Evolutionary conservation across 2,888 invertebrate species (phyloP).

Genomic region (Drosophila subquinaria): DNA sequence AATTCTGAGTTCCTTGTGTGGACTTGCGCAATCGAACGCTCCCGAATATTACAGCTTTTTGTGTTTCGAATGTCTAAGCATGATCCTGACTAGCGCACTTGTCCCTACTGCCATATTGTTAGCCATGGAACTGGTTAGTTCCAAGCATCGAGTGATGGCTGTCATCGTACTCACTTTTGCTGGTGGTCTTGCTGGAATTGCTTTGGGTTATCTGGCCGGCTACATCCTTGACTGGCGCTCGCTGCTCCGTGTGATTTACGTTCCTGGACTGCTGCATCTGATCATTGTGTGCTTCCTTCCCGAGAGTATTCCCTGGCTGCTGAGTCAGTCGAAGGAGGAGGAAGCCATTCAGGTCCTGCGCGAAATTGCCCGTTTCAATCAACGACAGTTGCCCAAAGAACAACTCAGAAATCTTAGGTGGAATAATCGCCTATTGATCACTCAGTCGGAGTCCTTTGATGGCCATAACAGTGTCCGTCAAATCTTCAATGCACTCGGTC

Average conservation of each 20-base stretch:
- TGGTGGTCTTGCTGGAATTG: not conserved
- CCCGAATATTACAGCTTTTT: constrained; percentile 9
- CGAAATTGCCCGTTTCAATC: constrained; percentile 88
- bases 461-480: constrained; percentile 62
- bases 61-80: constrained; percentile 8
- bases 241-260: constrained; percentile 8
- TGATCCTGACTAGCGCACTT: constrained; percentile 4
- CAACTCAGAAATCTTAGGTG: constrained; percentile 55
- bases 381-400: constrained; percentile 55
- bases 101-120: constrained; percentile 14
- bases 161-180: not conserved
- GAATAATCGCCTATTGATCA: constrained; percentile 57
- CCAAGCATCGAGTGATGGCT: constrained; percentile 2
- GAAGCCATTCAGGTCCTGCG: constrained; percentile 85
- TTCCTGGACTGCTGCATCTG: constrained; percentile 7
- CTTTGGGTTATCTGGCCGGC: not conserved
- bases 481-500: constrained; percentile 59
- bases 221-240: constrained; percentile 16
- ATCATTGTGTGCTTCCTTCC: not conserved
- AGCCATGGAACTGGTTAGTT: constrained; percentile 10
- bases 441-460: constrained; percentile 9
- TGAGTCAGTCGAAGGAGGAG: constrained; percentile 17
- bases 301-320: constrained; percentile 15
- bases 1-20: constrained; percentile 1
- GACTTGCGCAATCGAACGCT: constrained; percentile 5